Percentiles rank a stretch among this genome's conserved stretches.
These are phyloP conservation scores for Eulemur albifrons DNA, from an alignment of 2,797 vertebrate species.

Conservation along the genomic window DNA sequence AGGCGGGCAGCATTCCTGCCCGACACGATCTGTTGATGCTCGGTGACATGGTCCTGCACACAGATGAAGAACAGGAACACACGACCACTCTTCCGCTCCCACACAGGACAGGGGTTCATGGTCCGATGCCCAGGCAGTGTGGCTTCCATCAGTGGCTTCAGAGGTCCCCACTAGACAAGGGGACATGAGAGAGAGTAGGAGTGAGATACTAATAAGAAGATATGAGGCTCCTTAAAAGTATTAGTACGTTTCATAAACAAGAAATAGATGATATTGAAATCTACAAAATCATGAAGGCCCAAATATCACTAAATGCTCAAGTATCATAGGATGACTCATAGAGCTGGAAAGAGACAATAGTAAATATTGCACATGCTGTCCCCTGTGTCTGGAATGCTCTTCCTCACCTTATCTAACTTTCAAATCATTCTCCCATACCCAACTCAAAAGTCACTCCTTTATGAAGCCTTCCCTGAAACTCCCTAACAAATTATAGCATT, in stretches of 20 bases:
- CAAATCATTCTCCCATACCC: background rate
- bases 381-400: background rate
- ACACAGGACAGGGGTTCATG: slow-evolving; percentile 96
- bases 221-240: slow-evolving; percentile 7
- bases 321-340: background rate
- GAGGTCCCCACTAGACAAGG: slow-evolving; percentile 80
- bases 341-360: background rate
- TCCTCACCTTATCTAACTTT: background rate
- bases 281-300: background rate
- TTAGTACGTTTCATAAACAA: slow-evolving; percentile 1
- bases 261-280: slow-evolving; percentile 11
- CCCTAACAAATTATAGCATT: background rate
- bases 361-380: background rate
- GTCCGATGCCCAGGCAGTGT: slow-evolving; percentile 85
- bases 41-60: slow-evolving; percentile 83
- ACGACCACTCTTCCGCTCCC: slow-evolving; percentile 84
- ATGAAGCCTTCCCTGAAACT: background rate
- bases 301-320: background rate
- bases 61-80: slow-evolving; percentile 95
- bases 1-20: slow-evolving; percentile 89
- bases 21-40: slow-evolving; percentile 85
- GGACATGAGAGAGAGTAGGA: background rate
- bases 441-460: slow-evolving; percentile 1
- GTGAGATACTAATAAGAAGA: slow-evolving; percentile 9
- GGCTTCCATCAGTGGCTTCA: slow-evolving; percentile 70